Conservation (phyloP, 2,113 vertebrate species). For the Eudorcas thomsonii region DNA sequence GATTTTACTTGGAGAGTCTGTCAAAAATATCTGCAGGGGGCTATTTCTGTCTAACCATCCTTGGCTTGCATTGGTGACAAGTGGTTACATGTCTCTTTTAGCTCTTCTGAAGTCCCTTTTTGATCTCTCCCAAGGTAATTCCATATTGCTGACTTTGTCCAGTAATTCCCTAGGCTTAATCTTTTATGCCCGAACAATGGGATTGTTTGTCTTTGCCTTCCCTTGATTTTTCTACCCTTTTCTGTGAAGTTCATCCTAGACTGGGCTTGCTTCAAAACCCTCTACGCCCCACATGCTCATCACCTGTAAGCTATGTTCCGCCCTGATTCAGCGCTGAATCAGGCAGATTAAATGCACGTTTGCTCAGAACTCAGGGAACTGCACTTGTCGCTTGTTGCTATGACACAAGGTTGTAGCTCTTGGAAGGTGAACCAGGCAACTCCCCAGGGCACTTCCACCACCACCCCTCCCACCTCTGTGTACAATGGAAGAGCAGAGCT, state of each 20-base stretch:
- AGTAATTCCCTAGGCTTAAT: neutral
- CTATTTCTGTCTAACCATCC: conserved; percentile 39
- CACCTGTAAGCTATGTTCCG: neutral
- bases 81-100: neutral
- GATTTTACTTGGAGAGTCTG: conserved; percentile 34
- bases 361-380: conserved; percentile 13
- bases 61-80: conserved; percentile 22
- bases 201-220: neutral
- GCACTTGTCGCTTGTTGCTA: neutral
- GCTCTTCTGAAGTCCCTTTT: conserved; percentile 24
- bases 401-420: neutral
- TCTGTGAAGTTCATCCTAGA: neutral
- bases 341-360: neutral
- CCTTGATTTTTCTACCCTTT: neutral
- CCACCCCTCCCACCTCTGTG: neutral
- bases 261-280: neutral
- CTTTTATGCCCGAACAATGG: neutral
- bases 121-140: neutral
- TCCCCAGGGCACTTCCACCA: neutral
- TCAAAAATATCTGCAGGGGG: conserved; percentile 22
- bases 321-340: neutral
- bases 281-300: neutral
- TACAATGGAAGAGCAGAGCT: neutral
- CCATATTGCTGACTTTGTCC: conserved; percentile 3
- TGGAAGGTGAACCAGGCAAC: neutral